Percentiles rank a stretch among this genome's conserved stretches.
These are phyloP conservation scores for Bombus terrestris DNA, from an alignment of 1,140 invertebrate genomes.

Conservation along the genomic window DNA sequence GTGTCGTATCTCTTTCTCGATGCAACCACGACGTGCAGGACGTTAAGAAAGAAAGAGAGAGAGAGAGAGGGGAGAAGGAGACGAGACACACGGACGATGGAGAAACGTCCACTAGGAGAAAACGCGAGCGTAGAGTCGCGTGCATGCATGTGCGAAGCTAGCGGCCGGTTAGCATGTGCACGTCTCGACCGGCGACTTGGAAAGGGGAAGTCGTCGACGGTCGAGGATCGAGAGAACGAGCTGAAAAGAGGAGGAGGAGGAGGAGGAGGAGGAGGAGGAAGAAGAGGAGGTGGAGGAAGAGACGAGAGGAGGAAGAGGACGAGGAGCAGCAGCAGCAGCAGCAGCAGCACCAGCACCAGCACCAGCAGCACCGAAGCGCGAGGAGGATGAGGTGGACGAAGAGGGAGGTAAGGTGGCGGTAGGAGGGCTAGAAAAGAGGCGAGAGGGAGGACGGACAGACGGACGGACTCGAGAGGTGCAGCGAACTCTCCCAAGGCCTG, in stretches of 20 bases:
- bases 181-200: slow-evolving; percentile 73
- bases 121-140: slow-evolving; percentile 54
- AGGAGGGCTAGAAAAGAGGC: slow-evolving; percentile 42
- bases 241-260: slow-evolving; percentile 33
- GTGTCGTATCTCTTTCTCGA: slow-evolving; percentile 55
- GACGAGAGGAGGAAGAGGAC: slow-evolving; percentile 21
- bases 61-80: not conserved
- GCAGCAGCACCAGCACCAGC: slow-evolving; percentile 1
- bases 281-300: not conserved
- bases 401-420: slow-evolving; percentile 18
- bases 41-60: not conserved
- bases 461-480: slow-evolving; percentile 80
- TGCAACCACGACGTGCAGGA: not conserved
- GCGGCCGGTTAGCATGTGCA: slow-evolving; percentile 71
- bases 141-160: slow-evolving; percentile 53
- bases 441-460: slow-evolving; percentile 63
- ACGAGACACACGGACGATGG: slow-evolving; percentile 3
- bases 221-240: slow-evolving; percentile 45
- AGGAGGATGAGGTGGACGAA: slow-evolving; percentile 20
- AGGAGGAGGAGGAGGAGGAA: not conserved
- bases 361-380: not conserved
- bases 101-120: slow-evolving; percentile 31
- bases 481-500: slow-evolving; percentile 83
- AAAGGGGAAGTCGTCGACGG: slow-evolving; percentile 79
- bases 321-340: not conserved